Base-by-base conservation (phyloP, 92 coral and sea anemone species). In the Ricordea florida region DNA sequence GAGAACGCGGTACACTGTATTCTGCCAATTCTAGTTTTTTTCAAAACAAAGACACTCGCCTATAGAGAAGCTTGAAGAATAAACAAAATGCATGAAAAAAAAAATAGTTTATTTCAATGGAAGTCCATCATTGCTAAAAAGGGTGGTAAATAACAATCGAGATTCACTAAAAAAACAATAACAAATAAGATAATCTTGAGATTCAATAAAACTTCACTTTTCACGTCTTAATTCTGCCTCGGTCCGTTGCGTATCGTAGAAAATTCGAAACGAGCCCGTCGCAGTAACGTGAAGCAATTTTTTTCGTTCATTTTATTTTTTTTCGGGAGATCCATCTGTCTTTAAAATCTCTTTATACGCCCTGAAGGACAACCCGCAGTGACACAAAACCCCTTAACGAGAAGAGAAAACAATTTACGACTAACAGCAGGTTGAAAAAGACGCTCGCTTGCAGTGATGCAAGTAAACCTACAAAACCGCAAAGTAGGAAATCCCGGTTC, bases 331-430 rank as follows among this genome's bases (percentile, higher is more conserved):
- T 41, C 15, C 62, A 70, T 70, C 77, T 57, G 77, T 41, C 23
- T n/a, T 67, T 0, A 52, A 24, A 25, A 33, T 29, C 25, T 6
- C 41, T 14, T 62, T 38, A 14, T 37, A 24, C 3, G 11, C 36
- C 41, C 18, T 42, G 56, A 70, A 38, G 28, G 77, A 66, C 66
- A 55, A 53, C 77, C 47, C 20, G 77, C 77, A 17, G 77, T 10
- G 77, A 28, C 5, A 38, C 43, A 10, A 56, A 37, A 21, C 40
- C 65, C 11, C 36, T 28, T 1, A n/a, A 10, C 35, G 14, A 9
- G 50, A 70, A 70, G 28, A 17, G 21, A 51, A 50, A 25, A 24
- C 51, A 52, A 53, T 52, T 70, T 53, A 70, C n/a, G 23, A 53
- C 21, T 37, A 42, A 9, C 53, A 40, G 26, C 76, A 15, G 35